Evolutionary conservation across 2,888 invertebrate genomes (phyloP).

Genomic region (Ichneumon xanthorius): DNA sequence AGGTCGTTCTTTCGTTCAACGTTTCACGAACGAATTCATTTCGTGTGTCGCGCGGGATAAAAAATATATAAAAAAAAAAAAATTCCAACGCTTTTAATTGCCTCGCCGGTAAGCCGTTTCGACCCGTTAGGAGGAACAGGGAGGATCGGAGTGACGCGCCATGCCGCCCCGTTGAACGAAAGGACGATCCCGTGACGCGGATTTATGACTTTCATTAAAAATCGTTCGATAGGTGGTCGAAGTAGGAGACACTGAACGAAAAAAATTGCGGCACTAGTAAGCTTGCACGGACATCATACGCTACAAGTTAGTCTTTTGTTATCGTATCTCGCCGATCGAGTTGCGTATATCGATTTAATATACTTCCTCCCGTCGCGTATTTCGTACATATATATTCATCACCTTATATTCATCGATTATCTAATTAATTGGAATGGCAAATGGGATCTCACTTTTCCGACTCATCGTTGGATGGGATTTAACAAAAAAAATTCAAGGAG

Average conservation of each 20-base stretch:
- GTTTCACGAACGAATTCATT: constrained; percentile 24
- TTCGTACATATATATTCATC: constrained; percentile 61
- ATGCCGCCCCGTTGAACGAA: constrained; percentile 47
- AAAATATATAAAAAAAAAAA: background rate
- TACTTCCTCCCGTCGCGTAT: constrained; percentile 56
- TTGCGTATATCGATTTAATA: constrained; percentile 66
- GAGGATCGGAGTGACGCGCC: constrained; percentile 30
- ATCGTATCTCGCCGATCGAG: constrained; percentile 73
- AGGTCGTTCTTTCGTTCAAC: constrained; percentile 75
- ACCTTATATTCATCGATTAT: constrained; percentile 64
- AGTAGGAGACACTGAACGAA: constrained; percentile 74
- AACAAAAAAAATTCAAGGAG: constrained; percentile 10
- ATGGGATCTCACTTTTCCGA: constrained; percentile 20
- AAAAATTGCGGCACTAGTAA: constrained; percentile 83
- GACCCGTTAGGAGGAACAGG: constrained; percentile 7
- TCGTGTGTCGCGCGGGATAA: constrained; percentile 1
- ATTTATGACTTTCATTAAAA: constrained; percentile 68
- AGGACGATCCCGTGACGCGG: constrained; percentile 49
- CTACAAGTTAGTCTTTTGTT: constrained; percentile 72
- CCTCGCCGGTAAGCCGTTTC: constrained; percentile 25
- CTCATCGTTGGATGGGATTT: constrained; percentile 28
- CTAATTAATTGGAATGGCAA: constrained; percentile 50
- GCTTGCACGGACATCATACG: constrained; percentile 84
- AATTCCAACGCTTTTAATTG: constrained; percentile 25
- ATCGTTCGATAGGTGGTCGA: constrained; percentile 73